A percentile compares a stretch with the other conserved stretches of the same genome.
These are phyloP conservation scores for Nemoura dubitans DNA, from an alignment of 2,888 invertebrate species.

Conservation along the genomic window DNA sequence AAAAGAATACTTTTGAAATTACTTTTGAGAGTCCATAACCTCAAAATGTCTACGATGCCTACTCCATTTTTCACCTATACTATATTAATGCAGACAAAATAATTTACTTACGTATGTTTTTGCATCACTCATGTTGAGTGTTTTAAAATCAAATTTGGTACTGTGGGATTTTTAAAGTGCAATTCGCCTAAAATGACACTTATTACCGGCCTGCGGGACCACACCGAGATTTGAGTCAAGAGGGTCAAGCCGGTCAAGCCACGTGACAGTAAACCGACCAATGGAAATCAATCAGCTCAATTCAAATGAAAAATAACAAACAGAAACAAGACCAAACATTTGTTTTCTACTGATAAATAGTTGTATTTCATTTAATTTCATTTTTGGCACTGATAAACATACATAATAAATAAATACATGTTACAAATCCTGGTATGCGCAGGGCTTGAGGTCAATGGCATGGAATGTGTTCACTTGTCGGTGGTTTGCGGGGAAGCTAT, in stretches of 20 bases:
- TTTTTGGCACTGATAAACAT: constrained; percentile 15
- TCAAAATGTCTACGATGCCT: background rate
- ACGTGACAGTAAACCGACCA: too few species aligned
- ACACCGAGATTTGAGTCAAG: too few species aligned
- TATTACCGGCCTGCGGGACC: too few species aligned
- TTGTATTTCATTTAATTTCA: constrained; percentile 14
- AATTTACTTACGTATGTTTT: constrained; percentile 35
- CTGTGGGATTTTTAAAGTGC: too few species aligned
- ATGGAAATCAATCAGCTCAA: too few species aligned
- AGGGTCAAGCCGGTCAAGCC: too few species aligned
- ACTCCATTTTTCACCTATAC: background rate
- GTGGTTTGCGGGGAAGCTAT: constrained; percentile 46
- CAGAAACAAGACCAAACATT: constrained; percentile 3
- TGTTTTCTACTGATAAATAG: background rate
- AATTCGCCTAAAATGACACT: too few species aligned
- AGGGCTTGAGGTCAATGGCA: background rate
- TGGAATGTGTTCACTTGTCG: constrained; percentile 31
- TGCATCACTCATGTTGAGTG: background rate
- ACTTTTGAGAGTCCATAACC: constrained; percentile 1
- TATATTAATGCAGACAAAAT: background rate
- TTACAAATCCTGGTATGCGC: background rate
- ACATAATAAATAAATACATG: constrained; percentile 2
- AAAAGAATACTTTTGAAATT: too few species aligned
- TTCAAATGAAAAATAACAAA: background rate
- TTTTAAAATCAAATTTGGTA: background rate